Conservation (phyloP, 2,113 vertebrate species). For the Pseudopodoces humilis region DNA sequence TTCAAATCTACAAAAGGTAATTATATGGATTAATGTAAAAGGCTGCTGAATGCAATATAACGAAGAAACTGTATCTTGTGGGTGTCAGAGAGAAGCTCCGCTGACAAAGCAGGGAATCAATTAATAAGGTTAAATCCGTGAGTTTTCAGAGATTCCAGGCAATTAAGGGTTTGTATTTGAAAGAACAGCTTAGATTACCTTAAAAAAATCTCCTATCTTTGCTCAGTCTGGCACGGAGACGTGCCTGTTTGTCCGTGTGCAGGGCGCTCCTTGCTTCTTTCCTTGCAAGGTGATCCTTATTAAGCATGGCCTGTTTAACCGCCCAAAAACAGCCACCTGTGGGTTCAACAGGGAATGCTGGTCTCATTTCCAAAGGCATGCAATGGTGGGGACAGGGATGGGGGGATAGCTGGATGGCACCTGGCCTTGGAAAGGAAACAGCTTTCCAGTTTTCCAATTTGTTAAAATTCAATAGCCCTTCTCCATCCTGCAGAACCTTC, state of each 20-base stretch:
- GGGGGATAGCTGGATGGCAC: not conserved
- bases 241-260: not conserved
- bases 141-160: not conserved
- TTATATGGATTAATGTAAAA: constrained; percentile 58
- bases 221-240: fast-evolving
- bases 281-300: not conserved
- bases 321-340: not conserved
- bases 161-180: constrained; percentile 1
- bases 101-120: constrained; percentile 33
- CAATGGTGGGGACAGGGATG: not conserved
- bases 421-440: not conserved
- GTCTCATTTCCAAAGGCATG: not conserved
- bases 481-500: not conserved
- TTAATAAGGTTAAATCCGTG: not conserved
- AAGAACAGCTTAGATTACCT: not conserved
- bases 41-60: not conserved
- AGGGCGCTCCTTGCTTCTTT: not conserved
- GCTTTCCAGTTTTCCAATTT: not conserved
- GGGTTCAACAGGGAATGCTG: not conserved
- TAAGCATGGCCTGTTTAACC: not conserved
- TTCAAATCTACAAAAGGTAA: constrained; percentile 56
- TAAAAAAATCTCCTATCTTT: fast-evolving
- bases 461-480: not conserved
- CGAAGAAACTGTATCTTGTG: not conserved
- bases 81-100: not conserved